A percentile compares a stretch with the other conserved stretches of the same genome.
Conservation (phyloP, 1,140 invertebrate species). For the Eciton burchellii region DNA sequence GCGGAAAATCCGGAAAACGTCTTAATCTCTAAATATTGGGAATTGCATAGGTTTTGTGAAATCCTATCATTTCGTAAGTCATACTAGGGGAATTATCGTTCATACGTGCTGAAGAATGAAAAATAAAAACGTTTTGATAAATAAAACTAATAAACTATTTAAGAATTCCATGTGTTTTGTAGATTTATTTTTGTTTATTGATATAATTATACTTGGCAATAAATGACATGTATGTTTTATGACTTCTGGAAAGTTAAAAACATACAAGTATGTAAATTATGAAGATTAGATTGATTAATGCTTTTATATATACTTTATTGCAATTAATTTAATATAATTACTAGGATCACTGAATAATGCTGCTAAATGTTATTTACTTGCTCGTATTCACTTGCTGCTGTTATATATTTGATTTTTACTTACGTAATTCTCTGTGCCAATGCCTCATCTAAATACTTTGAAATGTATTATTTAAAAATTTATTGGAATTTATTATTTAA, state of each 20-base stretch:
- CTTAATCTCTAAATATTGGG: slow-evolving; percentile 58
- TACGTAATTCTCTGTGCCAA: slow-evolving; percentile 38
- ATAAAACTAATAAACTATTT: slow-evolving; percentile 81
- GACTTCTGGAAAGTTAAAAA: not conserved
- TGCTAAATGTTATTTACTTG: slow-evolving; percentile 8
- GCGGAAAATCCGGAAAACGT: slow-evolving; percentile 42
- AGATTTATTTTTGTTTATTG: slow-evolving; percentile 70
- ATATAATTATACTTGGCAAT: not conserved
- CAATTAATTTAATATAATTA: not conserved
- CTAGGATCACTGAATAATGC: not conserved
- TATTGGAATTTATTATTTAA: slow-evolving; percentile 17
- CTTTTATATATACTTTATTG: not conserved
- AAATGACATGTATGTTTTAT: slow-evolving; percentile 4
- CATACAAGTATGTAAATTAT: slow-evolving; percentile 22
- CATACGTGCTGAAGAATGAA: slow-evolving; percentile 72
- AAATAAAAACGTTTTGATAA: slow-evolving; percentile 82
- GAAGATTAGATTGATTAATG: not conserved
- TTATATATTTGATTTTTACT: slow-evolving; percentile 43
- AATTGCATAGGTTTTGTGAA: slow-evolving; percentile 64
- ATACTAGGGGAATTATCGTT: slow-evolving; percentile 68
- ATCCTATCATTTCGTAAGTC: slow-evolving; percentile 69
- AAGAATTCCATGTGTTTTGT: slow-evolving; percentile 75
- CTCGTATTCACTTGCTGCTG: not conserved
- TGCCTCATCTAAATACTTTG: not conserved
- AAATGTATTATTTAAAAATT: slow-evolving; percentile 14